Evolutionary conservation across 1,140 invertebrate genomes (phyloP).

Genomic region (Subanguina moxae): DNA sequence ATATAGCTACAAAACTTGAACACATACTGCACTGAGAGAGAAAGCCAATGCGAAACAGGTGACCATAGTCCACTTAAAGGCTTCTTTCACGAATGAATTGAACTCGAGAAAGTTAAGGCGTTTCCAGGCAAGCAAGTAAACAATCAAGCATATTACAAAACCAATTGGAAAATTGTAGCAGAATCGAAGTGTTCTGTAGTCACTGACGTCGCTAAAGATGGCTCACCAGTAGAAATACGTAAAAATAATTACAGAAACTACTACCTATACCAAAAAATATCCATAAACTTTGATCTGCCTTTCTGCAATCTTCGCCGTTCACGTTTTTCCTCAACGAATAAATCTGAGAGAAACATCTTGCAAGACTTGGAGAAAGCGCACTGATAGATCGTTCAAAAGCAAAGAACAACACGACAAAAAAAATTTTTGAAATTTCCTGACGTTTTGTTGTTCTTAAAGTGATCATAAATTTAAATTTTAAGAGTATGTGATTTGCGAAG

Average conservation of each 20-base stretch:
- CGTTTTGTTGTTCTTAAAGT: too few species aligned
- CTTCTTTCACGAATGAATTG: neutral
- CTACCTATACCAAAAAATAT: slow-evolving; percentile 40
- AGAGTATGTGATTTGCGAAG: too few species aligned
- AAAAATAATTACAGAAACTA: neutral
- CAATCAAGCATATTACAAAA: slow-evolving; percentile 9
- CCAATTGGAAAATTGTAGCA: slow-evolving; percentile 43
- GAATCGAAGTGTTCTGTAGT: slow-evolving; percentile 29
- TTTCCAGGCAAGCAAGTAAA: slow-evolving; percentile 40
- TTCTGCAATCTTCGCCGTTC: neutral
- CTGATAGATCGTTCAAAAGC: too few species aligned
- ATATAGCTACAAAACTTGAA: neutral
- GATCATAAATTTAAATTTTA: too few species aligned
- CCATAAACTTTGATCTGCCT: slow-evolving; percentile 13
- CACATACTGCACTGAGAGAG: slow-evolving; percentile 34
- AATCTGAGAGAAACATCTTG: too few species aligned
- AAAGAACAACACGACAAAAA: too few species aligned
- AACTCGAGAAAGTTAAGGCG: slow-evolving; percentile 42
- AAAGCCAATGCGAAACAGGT: slow-evolving; percentile 25
- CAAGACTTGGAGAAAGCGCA: too few species aligned
- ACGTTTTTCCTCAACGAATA: neutral
- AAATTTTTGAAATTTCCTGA: too few species aligned
- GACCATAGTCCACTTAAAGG: slow-evolving; percentile 36
- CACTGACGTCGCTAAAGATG: slow-evolving; percentile 31
- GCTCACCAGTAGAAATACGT: neutral